A percentile compares a stretch with the other conserved stretches of the same genome.
Conservation (phyloP, 2,888 invertebrate species). For the Punctoribates punctum region DNA sequence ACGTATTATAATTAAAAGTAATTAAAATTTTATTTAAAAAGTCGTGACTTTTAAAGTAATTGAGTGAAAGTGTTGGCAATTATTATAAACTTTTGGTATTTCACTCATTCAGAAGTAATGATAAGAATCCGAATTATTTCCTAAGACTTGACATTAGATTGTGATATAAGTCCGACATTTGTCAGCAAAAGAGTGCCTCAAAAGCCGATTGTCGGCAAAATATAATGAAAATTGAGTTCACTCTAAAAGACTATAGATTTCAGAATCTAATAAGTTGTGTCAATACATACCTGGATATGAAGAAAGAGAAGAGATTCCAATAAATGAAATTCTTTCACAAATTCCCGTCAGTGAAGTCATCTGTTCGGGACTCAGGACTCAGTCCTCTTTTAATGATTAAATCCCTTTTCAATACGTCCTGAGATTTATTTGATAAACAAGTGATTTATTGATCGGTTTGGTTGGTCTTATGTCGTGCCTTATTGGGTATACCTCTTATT, state of each 20-base stretch:
- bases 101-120: background rate
- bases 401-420: background rate
- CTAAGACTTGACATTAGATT: background rate
- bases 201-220: background rate
- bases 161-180: background rate
- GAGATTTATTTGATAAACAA: conserved; percentile 1
- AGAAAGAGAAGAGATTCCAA: background rate
- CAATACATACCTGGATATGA: conserved; percentile 3
- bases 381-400: background rate
- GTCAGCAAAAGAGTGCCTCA: background rate
- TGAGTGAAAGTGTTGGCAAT: too few relatives aligned
- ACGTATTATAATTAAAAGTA: too few relatives aligned
- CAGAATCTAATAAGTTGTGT: background rate
- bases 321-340: conserved; percentile 18
- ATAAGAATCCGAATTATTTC: background rate
- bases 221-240: background rate
- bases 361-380: background rate
- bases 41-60: too few relatives aligned
- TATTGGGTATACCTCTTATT: too few relatives aligned
- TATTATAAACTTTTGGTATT: background rate
- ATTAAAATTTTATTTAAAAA: too few relatives aligned
- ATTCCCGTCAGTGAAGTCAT: background rate
- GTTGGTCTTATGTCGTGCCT: background rate
- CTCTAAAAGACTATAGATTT: background rate
- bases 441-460: background rate